A percentile compares a stretch with the other conserved stretches of the same genome.
Evolutionary conservation across 2,113 vertebrate genomes (phyloP).

Genomic region (Alosa alosa): DNA sequence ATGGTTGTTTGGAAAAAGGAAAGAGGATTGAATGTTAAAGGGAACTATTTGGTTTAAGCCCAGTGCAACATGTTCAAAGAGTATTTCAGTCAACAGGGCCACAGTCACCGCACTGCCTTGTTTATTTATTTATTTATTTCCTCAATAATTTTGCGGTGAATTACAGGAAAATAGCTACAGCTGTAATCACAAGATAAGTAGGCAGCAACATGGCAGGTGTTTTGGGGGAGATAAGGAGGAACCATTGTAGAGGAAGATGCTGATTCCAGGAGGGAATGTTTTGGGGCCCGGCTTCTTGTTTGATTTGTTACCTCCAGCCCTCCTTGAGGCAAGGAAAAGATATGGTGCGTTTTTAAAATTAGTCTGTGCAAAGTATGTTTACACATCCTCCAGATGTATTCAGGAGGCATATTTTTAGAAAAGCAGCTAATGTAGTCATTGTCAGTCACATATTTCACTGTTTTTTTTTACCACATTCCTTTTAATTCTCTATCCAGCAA

Average conservation of each 20-base stretch:
- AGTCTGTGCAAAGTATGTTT: slow-evolving; percentile 48
- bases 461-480: background rate
- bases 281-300: slow-evolving; percentile 67
- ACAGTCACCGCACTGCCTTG: slow-evolving; percentile 24
- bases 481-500: slow-evolving; percentile 10
- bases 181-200: slow-evolving; percentile 76
- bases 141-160: slow-evolving; percentile 66
- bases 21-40: slow-evolving; percentile 29
- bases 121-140: slow-evolving; percentile 72
- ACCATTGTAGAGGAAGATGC: slow-evolving; percentile 63
- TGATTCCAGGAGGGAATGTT: slow-evolving; percentile 71
- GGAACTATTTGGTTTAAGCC: slow-evolving; percentile 9
- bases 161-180: slow-evolving; percentile 70
- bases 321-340: slow-evolving; percentile 57
- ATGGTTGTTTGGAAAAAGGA: slow-evolving; percentile 25
- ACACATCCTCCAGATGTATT: slow-evolving; percentile 59
- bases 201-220: slow-evolving; percentile 74
- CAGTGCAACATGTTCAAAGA: slow-evolving; percentile 34
- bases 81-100: slow-evolving; percentile 34
- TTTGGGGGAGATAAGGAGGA: slow-evolving; percentile 71
- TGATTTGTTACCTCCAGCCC: slow-evolving; percentile 71
- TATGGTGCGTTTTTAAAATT: slow-evolving; percentile 54
- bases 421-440: slow-evolving; percentile 26
- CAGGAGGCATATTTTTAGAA: slow-evolving; percentile 50
- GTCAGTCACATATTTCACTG: slow-evolving; percentile 8